Evolutionary conservation across 2,888 invertebrate genomes (phyloP), one percentile per base, ranked within the genome.

Genomic region (Camponotus fellah): DNA sequence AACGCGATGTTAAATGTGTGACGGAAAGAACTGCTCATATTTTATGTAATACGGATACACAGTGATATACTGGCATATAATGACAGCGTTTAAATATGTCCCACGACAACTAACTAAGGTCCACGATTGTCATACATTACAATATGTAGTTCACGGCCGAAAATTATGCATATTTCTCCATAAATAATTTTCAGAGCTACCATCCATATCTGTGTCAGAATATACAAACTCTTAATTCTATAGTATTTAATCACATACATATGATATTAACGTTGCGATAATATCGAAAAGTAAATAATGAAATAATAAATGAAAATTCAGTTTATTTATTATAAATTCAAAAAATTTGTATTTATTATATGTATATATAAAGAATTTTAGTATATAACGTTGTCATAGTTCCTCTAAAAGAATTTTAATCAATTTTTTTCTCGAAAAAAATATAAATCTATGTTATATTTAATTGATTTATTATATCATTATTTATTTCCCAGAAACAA

Each of bases 1-100:
- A 64, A 64, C 76, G 26, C 26, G 40, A 82, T 64, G 81, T 74
- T 76, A 81, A 74, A 53, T 53, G 53, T 14, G 43, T 49, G 76
- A 60, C 53, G 32, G 64, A 75, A 76, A 80, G 72, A 80, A 6
- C 46, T 34, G 12, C 37, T 80, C 60, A 46, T 72, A 80, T 71
- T 79, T 79, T 71, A 79, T 71, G 58, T 71, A 79, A 12, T n/a
- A 53, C 8, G 53, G 10, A 26, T 17, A 32, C 14, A 43, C n/a
- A 43, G 40, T n/a, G 32, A 6, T 21, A 2, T 68, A 68, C 17
- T 9, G 32, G n/a, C 14, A 37, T 21, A 2, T 68, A 68, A 32
- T 9, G 32, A 32, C 14, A 37, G 3, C 14, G 14, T 69, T 77
- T 69, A 69, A 77, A 77, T 56, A 43, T 53, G n/a, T 56, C 40